Conservation (phyloP, 2,888 invertebrate species). For the Acrobasis repandana region DNA sequence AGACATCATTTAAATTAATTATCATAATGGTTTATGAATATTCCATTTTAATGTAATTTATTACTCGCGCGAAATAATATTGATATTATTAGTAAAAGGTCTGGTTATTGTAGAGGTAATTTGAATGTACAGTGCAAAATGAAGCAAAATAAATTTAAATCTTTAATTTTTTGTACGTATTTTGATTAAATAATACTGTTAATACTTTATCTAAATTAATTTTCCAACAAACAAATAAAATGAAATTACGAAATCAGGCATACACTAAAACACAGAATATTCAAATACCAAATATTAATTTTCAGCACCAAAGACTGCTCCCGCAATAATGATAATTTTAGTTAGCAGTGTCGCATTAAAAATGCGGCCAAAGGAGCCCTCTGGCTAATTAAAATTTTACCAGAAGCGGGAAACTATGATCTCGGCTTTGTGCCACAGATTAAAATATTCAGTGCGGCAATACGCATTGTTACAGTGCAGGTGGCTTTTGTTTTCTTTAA, state of each 20-base stretch:
- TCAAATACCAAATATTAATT: constrained; percentile 16
- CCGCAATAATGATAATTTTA: constrained; percentile 42
- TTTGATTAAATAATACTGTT: too few species aligned
- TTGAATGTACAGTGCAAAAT: too few species aligned
- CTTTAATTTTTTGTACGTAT: too few species aligned
- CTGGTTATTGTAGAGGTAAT: background rate
- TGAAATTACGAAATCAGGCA: background rate
- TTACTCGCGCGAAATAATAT: background rate
- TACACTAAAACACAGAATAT: constrained; percentile 1
- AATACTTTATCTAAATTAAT: too few species aligned
- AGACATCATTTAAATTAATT: background rate
- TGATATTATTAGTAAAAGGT: background rate
- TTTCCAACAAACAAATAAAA: background rate
- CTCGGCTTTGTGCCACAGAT: constrained; percentile 25
- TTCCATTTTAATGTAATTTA: constrained; percentile 1
- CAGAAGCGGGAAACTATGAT: constrained; percentile 33
- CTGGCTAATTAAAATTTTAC: constrained; percentile 55
- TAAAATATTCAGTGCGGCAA: constrained; percentile 19
- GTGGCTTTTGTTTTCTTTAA: too few species aligned
- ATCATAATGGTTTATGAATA: constrained; percentile 2
- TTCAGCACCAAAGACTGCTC: background rate
- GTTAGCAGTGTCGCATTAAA: constrained; percentile 46
- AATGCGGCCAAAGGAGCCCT: constrained; percentile 41
- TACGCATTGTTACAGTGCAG: background rate
- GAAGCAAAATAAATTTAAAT: too few species aligned